phyloP scores from a whole-genome alignment of 92 coral and sea anemone species.

The Pocillopora meandrina region DNA sequence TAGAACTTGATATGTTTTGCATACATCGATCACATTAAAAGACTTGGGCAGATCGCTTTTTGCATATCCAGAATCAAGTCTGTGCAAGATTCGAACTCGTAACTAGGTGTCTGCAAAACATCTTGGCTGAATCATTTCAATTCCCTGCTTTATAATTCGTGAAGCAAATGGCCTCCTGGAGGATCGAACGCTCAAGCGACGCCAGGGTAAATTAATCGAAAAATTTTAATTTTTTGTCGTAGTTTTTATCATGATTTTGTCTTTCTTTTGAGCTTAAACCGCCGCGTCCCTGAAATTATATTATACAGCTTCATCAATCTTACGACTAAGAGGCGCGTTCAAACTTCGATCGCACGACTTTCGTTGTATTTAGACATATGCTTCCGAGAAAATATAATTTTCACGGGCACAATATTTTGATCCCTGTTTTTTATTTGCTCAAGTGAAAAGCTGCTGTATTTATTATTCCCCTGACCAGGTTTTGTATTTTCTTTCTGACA shows the following conservation, averaged over 20 bases:
- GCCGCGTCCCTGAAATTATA: too few species aligned
- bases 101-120: neutral
- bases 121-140: neutral
- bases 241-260: neutral
- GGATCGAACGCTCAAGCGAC: conserved; percentile 24
- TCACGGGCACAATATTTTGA: too few species aligned
- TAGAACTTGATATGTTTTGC: conserved; percentile 15
- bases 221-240: neutral
- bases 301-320: too few species aligned
- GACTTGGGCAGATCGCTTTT: neutral
- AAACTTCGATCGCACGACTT: too few species aligned
- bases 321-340: too few species aligned
- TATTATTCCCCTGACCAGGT: too few species aligned
- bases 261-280: too few species aligned
- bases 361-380: too few species aligned
- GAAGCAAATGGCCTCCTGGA: conserved; percentile 24
- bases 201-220: conserved; percentile 17
- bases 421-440: too few species aligned
- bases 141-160: neutral
- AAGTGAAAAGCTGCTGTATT: too few species aligned
- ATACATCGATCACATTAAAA: neutral
- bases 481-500: too few species aligned
- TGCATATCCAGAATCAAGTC: conserved; percentile 29
- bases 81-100: conserved; percentile 8
- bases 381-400: too few species aligned